Evolutionary conservation across 2,797 vertebrate species (phyloP).

Genomic region (Mus spretus): DNA sequence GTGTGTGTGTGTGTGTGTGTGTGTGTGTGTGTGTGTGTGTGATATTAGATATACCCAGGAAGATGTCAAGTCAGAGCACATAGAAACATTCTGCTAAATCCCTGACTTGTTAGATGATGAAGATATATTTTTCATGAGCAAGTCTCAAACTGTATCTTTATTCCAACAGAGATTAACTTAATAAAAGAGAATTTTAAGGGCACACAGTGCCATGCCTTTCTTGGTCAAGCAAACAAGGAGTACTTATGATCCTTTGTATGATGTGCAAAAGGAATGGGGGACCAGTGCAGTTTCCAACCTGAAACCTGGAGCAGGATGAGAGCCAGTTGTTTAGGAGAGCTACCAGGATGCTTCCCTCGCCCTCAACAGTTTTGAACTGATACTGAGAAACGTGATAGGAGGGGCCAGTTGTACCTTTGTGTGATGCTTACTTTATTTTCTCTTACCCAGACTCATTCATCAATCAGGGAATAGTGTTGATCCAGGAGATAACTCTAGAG

Average conservation of each 20-base stretch:
- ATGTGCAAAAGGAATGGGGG: not conserved
- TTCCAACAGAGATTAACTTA: conserved; percentile 57
- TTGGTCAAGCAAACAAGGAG: conserved; percentile 16
- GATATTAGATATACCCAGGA: conserved; percentile 28
- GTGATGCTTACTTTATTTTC: not conserved
- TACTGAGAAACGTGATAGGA: not conserved
- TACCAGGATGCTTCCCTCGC: not conserved
- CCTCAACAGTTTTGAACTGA: not conserved
- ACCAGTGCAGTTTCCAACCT: not conserved
- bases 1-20: not conserved
- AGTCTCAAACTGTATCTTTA: conserved; percentile 48
- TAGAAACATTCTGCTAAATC: conserved; percentile 42
- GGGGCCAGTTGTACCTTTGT: not conserved
- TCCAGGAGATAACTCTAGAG: not conserved
- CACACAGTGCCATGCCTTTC: not conserved
- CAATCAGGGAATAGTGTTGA: not conserved
- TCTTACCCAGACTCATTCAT: not conserved
- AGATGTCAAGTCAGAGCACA: conserved; percentile 33
- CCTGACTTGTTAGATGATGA: conserved; percentile 31
- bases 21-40: not conserved
- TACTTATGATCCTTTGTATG: conserved; percentile 1
- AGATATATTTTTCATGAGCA: conserved; percentile 63
- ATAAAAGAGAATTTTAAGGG: conserved; percentile 7
- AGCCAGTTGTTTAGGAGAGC: not conserved
- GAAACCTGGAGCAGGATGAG: not conserved